phyloP scores from a whole-genome alignment of 2,888 invertebrate species.

The Crocallis elinguaria region DNA sequence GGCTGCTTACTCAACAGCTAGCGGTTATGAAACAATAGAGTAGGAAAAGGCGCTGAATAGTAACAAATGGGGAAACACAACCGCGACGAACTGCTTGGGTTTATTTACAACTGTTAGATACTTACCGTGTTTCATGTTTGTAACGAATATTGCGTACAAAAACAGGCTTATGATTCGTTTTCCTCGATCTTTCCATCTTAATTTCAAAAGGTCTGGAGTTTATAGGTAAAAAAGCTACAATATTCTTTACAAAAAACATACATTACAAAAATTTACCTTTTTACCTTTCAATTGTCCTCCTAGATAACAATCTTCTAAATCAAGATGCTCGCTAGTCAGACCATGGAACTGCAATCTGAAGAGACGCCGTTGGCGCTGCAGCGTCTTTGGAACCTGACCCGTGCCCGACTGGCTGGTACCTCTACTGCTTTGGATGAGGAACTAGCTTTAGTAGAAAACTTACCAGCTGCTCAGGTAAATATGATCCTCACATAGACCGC shows the following conservation, averaged over 20 bases:
- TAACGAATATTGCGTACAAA: too few relatives aligned
- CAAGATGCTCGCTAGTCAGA: conserved; percentile 75
- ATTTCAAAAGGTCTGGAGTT: too few relatives aligned
- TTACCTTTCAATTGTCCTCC: conserved; percentile 13
- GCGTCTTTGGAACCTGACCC: conserved; percentile 79
- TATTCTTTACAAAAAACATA: too few relatives aligned
- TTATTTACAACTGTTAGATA: not conserved
- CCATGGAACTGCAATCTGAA: conserved; percentile 85
- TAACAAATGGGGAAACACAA: conserved; percentile 16
- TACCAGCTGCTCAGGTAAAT: conserved; percentile 75
- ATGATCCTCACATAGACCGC: not conserved
- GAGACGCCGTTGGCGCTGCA: conserved; percentile 79
- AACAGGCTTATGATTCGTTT: too few relatives aligned
- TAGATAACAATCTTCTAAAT: conserved; percentile 33
- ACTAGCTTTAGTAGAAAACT: conserved; percentile 69
- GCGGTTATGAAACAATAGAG: conserved; percentile 38
- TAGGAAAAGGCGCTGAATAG: conserved; percentile 27
- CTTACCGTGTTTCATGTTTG: too few relatives aligned
- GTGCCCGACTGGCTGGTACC: conserved; percentile 77
- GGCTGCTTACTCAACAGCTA: conserved; percentile 34
- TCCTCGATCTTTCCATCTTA: too few relatives aligned
- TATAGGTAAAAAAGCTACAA: too few relatives aligned
- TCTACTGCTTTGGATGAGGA: conserved; percentile 73
- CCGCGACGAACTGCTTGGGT: conserved; percentile 24
- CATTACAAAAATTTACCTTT: not conserved